Conservation (phyloP, 1,140 invertebrate species). For the Sycophaga agraensis region DNA sequence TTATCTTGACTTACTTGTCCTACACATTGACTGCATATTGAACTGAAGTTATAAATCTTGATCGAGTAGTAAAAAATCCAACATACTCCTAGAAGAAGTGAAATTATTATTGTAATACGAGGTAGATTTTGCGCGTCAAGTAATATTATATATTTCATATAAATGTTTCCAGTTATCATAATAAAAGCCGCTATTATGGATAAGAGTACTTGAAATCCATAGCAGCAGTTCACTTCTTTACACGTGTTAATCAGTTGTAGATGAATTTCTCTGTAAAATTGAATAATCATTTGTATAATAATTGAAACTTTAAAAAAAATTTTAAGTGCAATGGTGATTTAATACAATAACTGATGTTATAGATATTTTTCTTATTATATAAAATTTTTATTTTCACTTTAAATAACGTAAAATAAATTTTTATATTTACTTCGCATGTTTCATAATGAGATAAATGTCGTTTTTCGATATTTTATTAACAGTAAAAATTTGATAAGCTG, state of each 20-base stretch:
- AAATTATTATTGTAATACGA: background rate
- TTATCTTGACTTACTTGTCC: conserved; percentile 23
- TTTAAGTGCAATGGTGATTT: too few relatives aligned
- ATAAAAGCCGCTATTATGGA: conserved; percentile 29
- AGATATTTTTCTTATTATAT: too few relatives aligned
- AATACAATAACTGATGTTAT: too few relatives aligned
- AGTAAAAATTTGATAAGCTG: too few relatives aligned
- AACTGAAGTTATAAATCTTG: conserved; percentile 27
- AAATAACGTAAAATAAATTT: too few relatives aligned
- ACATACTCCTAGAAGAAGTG: background rate
- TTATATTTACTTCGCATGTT: too few relatives aligned
- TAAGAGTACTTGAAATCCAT: conserved; percentile 34
- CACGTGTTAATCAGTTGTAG: conserved; percentile 33
- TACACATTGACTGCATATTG: conserved; percentile 27
- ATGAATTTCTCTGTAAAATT: conserved; percentile 35
- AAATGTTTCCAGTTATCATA: conserved; percentile 28
- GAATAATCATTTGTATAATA: too few relatives aligned
- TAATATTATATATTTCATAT: conserved; percentile 26
- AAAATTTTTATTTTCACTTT: too few relatives aligned
- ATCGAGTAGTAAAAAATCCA: conserved; percentile 19
- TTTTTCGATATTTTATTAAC: too few relatives aligned
- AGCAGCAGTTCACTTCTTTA: conserved; percentile 25
- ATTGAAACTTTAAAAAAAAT: too few relatives aligned
- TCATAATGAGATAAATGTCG: too few relatives aligned
- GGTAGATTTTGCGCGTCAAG: background rate